phyloP scores from a whole-genome alignment of 2,888 invertebrate species.

The Dendrolimus pini region DNA sequence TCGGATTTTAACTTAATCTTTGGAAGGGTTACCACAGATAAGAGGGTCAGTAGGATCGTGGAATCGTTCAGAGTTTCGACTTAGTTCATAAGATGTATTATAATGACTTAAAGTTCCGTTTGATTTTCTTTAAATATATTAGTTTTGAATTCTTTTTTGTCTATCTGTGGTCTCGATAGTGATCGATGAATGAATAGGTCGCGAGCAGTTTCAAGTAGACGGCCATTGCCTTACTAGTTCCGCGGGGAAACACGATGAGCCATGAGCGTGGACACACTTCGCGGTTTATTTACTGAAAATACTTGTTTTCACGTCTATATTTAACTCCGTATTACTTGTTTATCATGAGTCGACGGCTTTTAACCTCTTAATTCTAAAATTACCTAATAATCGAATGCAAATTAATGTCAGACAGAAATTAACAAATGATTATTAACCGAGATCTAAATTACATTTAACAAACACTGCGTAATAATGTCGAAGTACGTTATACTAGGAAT shows the following conservation, averaged over 20 bases:
- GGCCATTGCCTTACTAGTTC: conserved; percentile 30
- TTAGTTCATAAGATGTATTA: no score
- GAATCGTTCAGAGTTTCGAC: no score
- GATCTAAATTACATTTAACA: no score
- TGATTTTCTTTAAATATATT: background rate
- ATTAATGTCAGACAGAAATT: background rate
- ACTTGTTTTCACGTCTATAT: background rate
- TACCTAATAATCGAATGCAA: background rate
- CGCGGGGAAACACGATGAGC: conserved; percentile 23
- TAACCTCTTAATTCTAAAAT: background rate
- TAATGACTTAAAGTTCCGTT: background rate
- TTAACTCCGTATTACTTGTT: background rate
- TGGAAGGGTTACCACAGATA: no score
- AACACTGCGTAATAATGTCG: no score
- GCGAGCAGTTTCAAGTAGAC: conserved; percentile 10
- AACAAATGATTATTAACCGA: no score
- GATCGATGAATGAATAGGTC: conserved; percentile 22
- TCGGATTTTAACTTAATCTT: no score
- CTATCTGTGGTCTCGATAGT: conserved; percentile 13
- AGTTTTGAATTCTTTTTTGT: conserved; percentile 12
- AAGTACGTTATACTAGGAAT: no score
- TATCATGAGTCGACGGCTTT: background rate
- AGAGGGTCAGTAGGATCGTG: no score
- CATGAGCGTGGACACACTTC: conserved; percentile 10
- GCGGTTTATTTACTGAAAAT: conserved; percentile 4